A percentile compares a stretch with the other conserved stretches of the same genome.
Evolutionary conservation across 2,888 invertebrate species (phyloP).

Genomic region (Carterocephalus palaemon): DNA sequence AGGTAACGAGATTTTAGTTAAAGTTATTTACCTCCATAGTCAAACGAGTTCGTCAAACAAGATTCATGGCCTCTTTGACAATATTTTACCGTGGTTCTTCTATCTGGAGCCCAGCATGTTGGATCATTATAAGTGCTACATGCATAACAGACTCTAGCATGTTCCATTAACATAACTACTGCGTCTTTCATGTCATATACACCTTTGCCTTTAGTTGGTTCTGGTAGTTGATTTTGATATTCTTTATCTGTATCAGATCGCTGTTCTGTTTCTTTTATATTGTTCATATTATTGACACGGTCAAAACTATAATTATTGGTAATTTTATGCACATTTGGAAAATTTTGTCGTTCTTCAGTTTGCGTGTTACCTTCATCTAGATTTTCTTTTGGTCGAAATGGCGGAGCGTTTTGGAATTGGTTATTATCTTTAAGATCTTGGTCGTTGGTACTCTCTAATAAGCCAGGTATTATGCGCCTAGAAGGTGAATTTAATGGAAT

Average conservation of each 20-base stretch:
- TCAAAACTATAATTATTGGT: slow-evolving; percentile 10
- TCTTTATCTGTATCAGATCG: not conserved
- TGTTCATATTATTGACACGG: slow-evolving; percentile 5
- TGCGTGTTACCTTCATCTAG: not conserved
- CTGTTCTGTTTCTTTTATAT: slow-evolving; percentile 9
- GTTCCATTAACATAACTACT: slow-evolving; percentile 38
- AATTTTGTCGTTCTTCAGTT: not conserved
- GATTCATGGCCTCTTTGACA: slow-evolving; percentile 49
- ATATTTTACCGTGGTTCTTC: slow-evolving; percentile 58
- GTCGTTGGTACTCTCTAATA: not conserved
- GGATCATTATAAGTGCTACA: slow-evolving; percentile 54
- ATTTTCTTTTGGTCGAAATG: not conserved
- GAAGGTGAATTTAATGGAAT: not conserved
- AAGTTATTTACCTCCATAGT: slow-evolving; percentile 42
- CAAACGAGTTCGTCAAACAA: slow-evolving; percentile 54
- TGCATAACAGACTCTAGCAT: slow-evolving; percentile 55
- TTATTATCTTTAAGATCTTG: slow-evolving; percentile 4
- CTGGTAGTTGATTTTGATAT: slow-evolving; percentile 24
- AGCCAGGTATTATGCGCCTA: slow-evolving; percentile 15
- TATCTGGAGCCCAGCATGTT: slow-evolving; percentile 51
- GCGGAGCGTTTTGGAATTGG: slow-evolving; percentile 2
- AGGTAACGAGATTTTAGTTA: too few species aligned
- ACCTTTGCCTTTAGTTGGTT: slow-evolving; percentile 42
- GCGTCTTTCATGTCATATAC: slow-evolving; percentile 36
- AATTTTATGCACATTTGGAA: not conserved